Base-by-base conservation (phyloP, 2,797 vertebrate species). In the Netta rufina region DNA sequence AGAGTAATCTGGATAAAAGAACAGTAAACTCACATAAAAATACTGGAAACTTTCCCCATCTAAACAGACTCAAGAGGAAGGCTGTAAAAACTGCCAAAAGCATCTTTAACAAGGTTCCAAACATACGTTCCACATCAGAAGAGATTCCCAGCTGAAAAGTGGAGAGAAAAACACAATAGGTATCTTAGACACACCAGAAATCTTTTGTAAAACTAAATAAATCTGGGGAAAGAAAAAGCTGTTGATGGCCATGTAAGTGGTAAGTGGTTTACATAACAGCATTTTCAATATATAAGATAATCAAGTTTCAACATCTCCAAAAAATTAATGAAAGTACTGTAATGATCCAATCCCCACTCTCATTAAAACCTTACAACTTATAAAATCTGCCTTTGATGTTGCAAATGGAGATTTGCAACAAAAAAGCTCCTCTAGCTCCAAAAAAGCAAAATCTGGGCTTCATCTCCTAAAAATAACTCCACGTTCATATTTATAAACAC, bases 51-150 rank as follows among this genome's bases (percentile, higher is more conserved):
- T 57, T 91, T 95, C 89, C 77, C 54, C 78, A 83, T 85, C 75
- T 79, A 78, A 92, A 80, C 33, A 77, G 95, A 79, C 73, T 91
- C 41, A 91, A 79, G 70, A 91, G 38, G 66, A 92, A 81, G 83
- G 56, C 66, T 51, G 51, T 56, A 88, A 75, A 77, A 76, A 54
- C 64, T 80, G 85, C 92, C 85, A 92, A 91, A 80, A 82, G 36
- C 64, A 62, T 96, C 87, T 95, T 88, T 86, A 95, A 79, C 65
- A 84, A 80, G 82, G 67, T 75, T 96, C 91, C 92, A 97, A 97
- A 96, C 91, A 96, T 78, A 92, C 47, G 58, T 94, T 96, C 93
- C 58, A 51, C 79, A 96, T 97, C 90, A 96, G 67, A 87, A 94
- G 91, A 96, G 53, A 87, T 94, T 95, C 82, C 87, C 36, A 84